Evolutionary conservation across 2,888 invertebrate species (phyloP).

Genomic region (Morpho helenor): DNA sequence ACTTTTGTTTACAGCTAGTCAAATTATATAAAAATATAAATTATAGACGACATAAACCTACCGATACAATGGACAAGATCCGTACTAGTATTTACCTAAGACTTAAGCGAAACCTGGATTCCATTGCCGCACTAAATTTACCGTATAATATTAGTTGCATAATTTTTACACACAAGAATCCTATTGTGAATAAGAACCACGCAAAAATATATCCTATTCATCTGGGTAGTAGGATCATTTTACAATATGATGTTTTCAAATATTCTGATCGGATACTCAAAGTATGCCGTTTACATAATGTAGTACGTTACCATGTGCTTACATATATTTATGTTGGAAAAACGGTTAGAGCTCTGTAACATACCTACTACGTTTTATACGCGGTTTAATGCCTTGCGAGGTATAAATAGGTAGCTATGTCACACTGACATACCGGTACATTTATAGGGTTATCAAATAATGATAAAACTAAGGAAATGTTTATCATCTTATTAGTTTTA

Average conservation of each 20-base stretch:
- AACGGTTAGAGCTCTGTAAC: background rate
- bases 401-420: conserved; percentile 2
- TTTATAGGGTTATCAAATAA: conserved; percentile 3
- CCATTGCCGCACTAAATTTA: background rate
- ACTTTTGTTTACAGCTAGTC: too few relatives aligned
- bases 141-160: conserved; percentile 2
- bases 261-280: background rate
- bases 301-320: background rate
- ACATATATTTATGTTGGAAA: background rate
- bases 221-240: background rate
- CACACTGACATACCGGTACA: conserved; percentile 4
- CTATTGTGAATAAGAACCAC: background rate
- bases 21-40: too few relatives aligned
- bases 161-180: conserved; percentile 6
- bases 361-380: conserved; percentile 2
- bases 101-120: too few relatives aligned
- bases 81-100: too few relatives aligned
- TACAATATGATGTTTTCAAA: background rate
- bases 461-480: too few relatives aligned
- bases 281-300: conserved; percentile 10
- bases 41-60: too few relatives aligned
- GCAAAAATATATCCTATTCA: background rate
- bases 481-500: too few relatives aligned
- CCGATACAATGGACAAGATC: too few relatives aligned
- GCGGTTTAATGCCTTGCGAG: conserved; percentile 3